Base-by-base conservation (phyloP, 2,797 vertebrate genomes). In the Silurus aristotelis region DNA sequence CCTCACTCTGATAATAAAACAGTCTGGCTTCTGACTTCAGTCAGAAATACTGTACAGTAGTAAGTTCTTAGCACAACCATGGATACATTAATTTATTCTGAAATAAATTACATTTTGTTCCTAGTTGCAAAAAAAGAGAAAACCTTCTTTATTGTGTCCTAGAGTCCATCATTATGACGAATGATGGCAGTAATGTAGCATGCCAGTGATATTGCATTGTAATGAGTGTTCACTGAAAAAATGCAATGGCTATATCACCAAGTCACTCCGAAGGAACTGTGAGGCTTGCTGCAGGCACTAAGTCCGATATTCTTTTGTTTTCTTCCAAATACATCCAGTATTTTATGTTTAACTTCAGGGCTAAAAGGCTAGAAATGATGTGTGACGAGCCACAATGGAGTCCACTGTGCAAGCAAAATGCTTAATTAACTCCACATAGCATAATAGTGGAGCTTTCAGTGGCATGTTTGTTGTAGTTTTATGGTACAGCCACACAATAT, bases 291-390 rank as follows among this genome's bases (percentile, higher is more conserved):
- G 46, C 63, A 80, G 79, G 79, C 22, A 72, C 8, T 43, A 25
- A 13, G 55, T n/a, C 13, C 71, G 27, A 43, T 70, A 83, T 73
- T 61, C 38, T 20, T 43, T 38, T 52, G 6, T 52, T 58, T 43
- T 70, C 48, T 25, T 12, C 22, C 15, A 13, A 61, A 17, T 31
- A 52, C 2, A 27, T 8, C 25, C 2, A 8, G 67, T 83, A 63
- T 75, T 83, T 63, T 72, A 75, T 55, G 46, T n/a, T 83, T 64
- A 75, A 64, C 71, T 52, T 82, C 31, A 73, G 52, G 43, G 61
- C 55, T 58, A 67, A 58, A 82, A 60, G 2, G 64, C 6, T 25
- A 38, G 58, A 77, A n/a, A 56, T 17, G 3, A 80, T 66, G 13
- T 60, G 38, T n/a, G 60, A 64, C 38, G 52, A 80, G 20, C 20